These are phyloP conservation scores for Cryptoleucopteryx plumbea DNA, from an alignment of 2,113 vertebrate species.

Conservation along the genomic window DNA sequence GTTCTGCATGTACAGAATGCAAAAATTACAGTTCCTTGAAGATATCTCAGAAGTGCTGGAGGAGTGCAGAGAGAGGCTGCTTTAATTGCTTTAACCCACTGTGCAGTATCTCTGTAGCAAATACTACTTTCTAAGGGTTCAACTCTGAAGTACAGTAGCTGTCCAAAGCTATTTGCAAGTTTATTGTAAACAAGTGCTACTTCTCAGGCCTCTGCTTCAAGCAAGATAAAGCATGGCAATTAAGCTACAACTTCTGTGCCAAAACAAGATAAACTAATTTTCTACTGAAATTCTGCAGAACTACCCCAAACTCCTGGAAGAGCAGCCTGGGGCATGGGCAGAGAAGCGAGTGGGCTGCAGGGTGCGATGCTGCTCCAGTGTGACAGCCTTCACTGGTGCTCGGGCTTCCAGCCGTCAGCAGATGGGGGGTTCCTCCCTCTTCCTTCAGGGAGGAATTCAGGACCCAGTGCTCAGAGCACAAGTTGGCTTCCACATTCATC, in stretches of 20 bases:
- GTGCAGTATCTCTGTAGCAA: not conserved
- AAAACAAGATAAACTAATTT: not conserved
- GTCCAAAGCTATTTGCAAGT: not conserved
- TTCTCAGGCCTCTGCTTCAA: not conserved
- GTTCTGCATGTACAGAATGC: not conserved
- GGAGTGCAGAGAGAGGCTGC: not conserved
- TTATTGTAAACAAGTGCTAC: not conserved
- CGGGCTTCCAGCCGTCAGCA: not conserved
- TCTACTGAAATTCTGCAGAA: not conserved
- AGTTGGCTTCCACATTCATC: not conserved
- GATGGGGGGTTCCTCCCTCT: not conserved
- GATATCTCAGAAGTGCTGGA: not conserved
- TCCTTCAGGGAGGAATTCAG: not conserved
- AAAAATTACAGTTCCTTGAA: not conserved
- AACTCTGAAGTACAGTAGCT: not conserved
- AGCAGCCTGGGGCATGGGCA: not conserved
- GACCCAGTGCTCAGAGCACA: not conserved
- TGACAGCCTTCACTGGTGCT: too few relatives aligned
- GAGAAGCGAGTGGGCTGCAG: not conserved
- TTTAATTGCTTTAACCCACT: not conserved
- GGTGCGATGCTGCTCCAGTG: not conserved
- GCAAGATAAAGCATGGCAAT: not conserved
- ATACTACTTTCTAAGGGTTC: not conserved
- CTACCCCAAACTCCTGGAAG: not conserved
- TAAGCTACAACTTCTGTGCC: not conserved